Base-by-base conservation (phyloP, 2,888 invertebrate genomes). In the Pollenia amentaria region DNA sequence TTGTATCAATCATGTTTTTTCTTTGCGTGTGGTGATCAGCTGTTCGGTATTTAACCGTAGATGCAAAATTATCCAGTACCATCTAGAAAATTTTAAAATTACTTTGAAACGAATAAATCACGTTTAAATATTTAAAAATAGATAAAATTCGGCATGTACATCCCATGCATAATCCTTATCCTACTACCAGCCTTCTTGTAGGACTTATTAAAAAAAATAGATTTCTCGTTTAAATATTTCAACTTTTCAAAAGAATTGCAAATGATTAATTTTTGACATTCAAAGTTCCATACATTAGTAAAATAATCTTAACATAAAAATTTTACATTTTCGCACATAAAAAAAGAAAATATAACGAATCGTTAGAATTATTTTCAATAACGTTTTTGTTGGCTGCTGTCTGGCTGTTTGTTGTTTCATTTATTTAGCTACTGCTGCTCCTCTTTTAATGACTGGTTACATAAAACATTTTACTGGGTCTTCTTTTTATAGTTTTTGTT, bases 341-440 rank as follows among this genome's bases (percentile, higher is more conserved):
- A 57, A 44, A 72, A 44, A 21, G 44, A 46, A 48, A 55, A 46
- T 60, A 73, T 18, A 48, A 51, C 11, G 40, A 64, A 64, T 3
- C 8, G 51, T 29, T 44, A 21, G 53, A 57, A 57, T 46, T 46
- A 29, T 76, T 60, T 38, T 8, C 2, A 64, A 51, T 29, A 40
- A 42, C 29, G 2, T 70, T 55, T 40, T n/a, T 14, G 4, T 51
- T 16, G 70, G 18, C 62, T 80, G 38, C 70, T 44, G 42, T 80
- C 53, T 80, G 72, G 18, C 79, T 72, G 51, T 57, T 48, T 72
- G 51, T 57, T 48, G 1, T 46, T 48, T 78, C 38, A n/a, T 72
- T 29, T 29, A 6, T 29, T 29, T 29, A 29, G 44, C 18, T 64
- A 0, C 14, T 73, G 8, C 16, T 64, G 44, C n/a, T 57, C 12